A percentile compares a stretch with the other conserved stretches of the same genome.
phyloP scores from a whole-genome alignment of 2,888 invertebrate genomes.

The Leptopterna dolabrata region DNA sequence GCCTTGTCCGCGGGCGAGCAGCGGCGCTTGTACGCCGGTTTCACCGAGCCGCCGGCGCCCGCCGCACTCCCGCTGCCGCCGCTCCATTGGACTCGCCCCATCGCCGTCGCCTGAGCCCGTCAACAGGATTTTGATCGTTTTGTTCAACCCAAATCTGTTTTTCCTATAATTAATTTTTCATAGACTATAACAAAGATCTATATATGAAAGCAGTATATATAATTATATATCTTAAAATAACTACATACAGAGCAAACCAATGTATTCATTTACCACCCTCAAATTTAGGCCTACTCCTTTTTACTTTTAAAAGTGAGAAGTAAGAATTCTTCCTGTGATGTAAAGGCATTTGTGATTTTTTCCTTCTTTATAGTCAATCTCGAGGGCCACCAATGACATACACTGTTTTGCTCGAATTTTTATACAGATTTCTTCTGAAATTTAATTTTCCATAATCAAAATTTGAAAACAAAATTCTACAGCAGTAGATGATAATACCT shows the following conservation, averaged over 20 bases:
- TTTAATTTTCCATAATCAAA: background rate
- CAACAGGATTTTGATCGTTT: background rate
- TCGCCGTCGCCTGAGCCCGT: constrained; percentile 45
- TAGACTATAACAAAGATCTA: background rate
- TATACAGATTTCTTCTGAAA: background rate
- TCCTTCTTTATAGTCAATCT: background rate
- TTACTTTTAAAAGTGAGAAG: background rate
- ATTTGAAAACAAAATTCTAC: background rate
- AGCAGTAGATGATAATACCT: background rate
- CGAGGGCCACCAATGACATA: constrained; percentile 6
- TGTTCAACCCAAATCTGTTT: background rate
- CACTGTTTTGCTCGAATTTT: constrained; percentile 29
- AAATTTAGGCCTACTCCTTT: constrained; percentile 24
- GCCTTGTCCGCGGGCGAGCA: background rate
- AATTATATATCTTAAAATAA: background rate
- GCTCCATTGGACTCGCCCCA: constrained; percentile 34
- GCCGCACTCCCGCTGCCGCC: constrained; percentile 48
- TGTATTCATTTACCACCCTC: constrained; percentile 34
- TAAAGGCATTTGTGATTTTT: constrained; percentile 39
- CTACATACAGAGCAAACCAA: constrained; percentile 27
- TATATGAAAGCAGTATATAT: background rate
- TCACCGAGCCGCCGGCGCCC: constrained; percentile 50
- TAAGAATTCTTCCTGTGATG: background rate
- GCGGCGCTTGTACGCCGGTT: constrained; percentile 39
- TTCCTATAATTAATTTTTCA: background rate